These are phyloP conservation scores for Sarcophaga carnaria DNA, from an alignment of 2,888 invertebrate genomes.

Conservation along the genomic window DNA sequence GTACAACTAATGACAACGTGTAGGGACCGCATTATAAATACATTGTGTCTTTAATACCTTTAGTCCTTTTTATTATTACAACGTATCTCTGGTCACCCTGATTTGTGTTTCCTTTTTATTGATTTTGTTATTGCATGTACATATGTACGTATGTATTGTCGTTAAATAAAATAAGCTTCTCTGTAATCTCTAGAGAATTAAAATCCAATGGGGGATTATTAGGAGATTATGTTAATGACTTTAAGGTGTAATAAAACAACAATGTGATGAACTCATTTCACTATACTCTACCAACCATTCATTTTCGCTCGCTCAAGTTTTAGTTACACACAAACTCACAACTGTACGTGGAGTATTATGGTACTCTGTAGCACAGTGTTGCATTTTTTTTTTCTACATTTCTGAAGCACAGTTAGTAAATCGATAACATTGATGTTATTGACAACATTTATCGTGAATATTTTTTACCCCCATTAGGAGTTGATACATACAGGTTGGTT, in stretches of 20 bases:
- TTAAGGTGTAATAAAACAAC: slow-evolving; percentile 13
- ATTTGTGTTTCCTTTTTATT: no score
- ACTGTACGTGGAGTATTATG: background rate
- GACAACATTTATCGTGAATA: slow-evolving; percentile 30
- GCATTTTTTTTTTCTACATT: background rate
- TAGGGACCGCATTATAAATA: no score
- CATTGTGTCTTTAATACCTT: no score
- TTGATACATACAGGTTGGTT: background rate
- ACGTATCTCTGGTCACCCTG: no score
- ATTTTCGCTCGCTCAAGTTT: background rate
- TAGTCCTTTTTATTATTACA: no score
- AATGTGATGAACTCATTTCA: background rate
- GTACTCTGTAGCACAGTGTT: background rate
- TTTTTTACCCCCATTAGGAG: background rate
- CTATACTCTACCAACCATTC: background rate
- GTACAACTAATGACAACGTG: no score
- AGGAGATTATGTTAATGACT: slow-evolving; percentile 12
- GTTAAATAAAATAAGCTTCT: background rate
- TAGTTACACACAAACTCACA: background rate
- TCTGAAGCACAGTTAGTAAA: slow-evolving; percentile 12
- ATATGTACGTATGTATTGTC: no score
- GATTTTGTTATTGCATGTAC: no score
- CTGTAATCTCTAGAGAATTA: background rate
- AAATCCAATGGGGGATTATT: slow-evolving; percentile 18
- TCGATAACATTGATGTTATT: slow-evolving; percentile 13